Conservation (phyloP, 2,888 invertebrate species). For the Erebia ligea region DNA sequence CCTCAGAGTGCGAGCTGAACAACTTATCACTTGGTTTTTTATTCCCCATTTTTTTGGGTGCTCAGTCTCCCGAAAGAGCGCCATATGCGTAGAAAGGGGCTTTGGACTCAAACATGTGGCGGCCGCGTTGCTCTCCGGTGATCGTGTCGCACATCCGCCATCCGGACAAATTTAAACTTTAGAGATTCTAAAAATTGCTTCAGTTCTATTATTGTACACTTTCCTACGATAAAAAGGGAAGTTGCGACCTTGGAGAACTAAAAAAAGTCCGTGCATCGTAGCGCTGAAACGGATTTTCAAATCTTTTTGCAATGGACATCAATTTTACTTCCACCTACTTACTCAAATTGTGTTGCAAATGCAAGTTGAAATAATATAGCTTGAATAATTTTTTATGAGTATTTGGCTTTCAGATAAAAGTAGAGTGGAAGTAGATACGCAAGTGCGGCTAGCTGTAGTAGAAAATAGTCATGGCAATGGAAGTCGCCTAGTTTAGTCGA, state of each 20-base stretch:
- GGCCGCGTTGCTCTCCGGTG: constrained; percentile 41
- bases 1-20: constrained; percentile 1
- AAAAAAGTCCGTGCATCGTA: background rate
- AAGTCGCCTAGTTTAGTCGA: too few species aligned
- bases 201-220: constrained; percentile 12
- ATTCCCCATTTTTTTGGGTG: constrained; percentile 17
- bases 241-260: constrained; percentile 15
- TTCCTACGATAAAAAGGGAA: constrained; percentile 12
- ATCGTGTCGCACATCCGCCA: constrained; percentile 46
- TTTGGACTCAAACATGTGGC: constrained; percentile 47
- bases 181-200: constrained; percentile 24
- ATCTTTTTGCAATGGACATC: too few species aligned
- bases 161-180: constrained; percentile 21
- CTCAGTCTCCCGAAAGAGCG: constrained; percentile 35
- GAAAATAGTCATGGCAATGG: too few species aligned
- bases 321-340: background rate
- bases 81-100: constrained; percentile 42
- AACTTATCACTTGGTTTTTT: constrained; percentile 18
- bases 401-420: too few species aligned
- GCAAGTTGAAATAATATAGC: too few species aligned
- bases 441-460: too few species aligned
- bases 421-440: too few species aligned
- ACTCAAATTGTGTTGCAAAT: too few species aligned
- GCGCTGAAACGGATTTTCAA: background rate
- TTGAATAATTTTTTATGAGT: too few species aligned